Percentiles rank a stretch among this genome's conserved stretches.
These are phyloP conservation scores for Montifringilla adamsi DNA, from an alignment of 2,113 vertebrate species.

Conservation along the genomic window DNA sequence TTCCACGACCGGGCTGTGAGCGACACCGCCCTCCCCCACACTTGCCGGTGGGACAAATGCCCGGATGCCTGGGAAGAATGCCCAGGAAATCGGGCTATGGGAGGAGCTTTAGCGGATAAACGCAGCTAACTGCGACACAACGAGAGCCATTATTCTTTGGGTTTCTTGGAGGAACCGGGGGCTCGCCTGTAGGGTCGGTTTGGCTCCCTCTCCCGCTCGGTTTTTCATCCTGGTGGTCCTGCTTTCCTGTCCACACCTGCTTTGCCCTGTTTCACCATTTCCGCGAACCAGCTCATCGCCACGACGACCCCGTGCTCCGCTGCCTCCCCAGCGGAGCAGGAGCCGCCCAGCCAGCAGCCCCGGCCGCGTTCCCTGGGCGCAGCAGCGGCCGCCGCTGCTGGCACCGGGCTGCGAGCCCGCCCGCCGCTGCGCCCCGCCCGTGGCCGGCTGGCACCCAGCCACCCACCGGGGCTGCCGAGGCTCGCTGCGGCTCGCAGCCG, in stretches of 20 bases:
- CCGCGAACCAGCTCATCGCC: not conserved
- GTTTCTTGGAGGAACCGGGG: not conserved
- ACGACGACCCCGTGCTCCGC: accelerated
- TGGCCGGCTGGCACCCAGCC: not conserved
- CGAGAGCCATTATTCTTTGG: too few relatives aligned
- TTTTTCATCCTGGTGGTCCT: not conserved
- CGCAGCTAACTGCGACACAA: not conserved
- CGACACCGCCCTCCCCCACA: not conserved
- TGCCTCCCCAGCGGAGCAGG: not conserved
- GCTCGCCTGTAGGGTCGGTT: too few relatives aligned
- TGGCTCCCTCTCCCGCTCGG: too few relatives aligned
- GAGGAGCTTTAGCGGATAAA: not conserved
- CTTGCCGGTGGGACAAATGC: not conserved
- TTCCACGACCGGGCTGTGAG: not conserved
- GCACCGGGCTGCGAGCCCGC: too few relatives aligned
- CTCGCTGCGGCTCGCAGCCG: not conserved
- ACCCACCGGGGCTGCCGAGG: not conserved
- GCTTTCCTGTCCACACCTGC: not conserved
- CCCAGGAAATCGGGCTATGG: not conserved
- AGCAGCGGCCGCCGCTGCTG: not conserved
- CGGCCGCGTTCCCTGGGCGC: too few relatives aligned
- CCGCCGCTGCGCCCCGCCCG: accelerated
- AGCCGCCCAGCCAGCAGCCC: too few relatives aligned
- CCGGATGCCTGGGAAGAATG: not conserved
- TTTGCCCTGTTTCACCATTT: not conserved